A percentile compares a stretch with the other conserved stretches of the same genome.
phyloP scores from a whole-genome alignment of 2,888 invertebrate species.

The Thera obeliscata region DNA sequence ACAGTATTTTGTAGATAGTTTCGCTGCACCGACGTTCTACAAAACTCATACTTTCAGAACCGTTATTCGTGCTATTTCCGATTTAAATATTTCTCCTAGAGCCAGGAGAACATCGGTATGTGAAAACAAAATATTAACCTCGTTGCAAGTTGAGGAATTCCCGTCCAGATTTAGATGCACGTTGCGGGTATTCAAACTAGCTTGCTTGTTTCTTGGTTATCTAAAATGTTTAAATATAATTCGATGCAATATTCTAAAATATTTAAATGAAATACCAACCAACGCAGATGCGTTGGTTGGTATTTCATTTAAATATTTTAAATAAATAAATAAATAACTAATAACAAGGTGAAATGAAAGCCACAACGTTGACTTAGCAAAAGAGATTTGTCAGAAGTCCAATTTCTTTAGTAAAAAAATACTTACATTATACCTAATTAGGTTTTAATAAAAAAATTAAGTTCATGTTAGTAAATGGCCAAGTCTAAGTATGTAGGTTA shows the following conservation, averaged over 20 bases:
- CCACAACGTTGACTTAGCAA: too few relatives aligned
- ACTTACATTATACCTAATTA: too few relatives aligned
- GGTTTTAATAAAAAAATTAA: too few relatives aligned
- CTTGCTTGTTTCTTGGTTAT: conserved; percentile 17
- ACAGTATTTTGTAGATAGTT: not conserved
- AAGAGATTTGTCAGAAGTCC: too few relatives aligned
- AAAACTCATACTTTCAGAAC: conserved; percentile 7
- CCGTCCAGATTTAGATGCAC: conserved; percentile 36
- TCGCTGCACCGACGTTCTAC: not conserved
- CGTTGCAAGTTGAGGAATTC: conserved; percentile 38
- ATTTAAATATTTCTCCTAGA: conserved; percentile 31
- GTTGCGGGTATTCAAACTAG: conserved; percentile 23
- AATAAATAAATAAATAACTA: too few relatives aligned
- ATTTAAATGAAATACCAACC: not conserved
- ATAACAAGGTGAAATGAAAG: too few relatives aligned
- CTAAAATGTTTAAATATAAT: not conserved
- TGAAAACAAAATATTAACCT: conserved; percentile 41
- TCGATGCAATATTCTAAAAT: too few relatives aligned
- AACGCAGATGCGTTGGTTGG: too few relatives aligned
- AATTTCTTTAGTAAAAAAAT: too few relatives aligned
- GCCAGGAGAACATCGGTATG: conserved; percentile 31
- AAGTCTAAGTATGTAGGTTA: too few relatives aligned
- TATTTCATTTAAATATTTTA: too few relatives aligned
- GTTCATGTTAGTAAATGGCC: too few relatives aligned
- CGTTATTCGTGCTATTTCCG: conserved; percentile 12